Evolutionary conservation across 2,888 invertebrate species (phyloP), one percentile per base, ranked within the genome.

Genomic region (Gibbula magus): DNA sequence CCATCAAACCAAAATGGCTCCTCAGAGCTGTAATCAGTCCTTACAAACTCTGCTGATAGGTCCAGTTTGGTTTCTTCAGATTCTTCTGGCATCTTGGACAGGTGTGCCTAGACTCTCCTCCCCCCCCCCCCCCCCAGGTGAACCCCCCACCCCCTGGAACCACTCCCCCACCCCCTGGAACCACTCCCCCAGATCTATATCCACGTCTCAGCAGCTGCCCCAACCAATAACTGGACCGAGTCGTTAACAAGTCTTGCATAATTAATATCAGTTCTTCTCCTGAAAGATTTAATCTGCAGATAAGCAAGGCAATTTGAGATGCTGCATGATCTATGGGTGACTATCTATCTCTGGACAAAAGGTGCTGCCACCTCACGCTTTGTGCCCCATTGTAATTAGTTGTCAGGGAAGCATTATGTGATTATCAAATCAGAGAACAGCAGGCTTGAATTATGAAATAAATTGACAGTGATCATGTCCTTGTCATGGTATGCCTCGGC

Each of bases 271-370:
- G 20, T 70, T 70, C 70, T 35, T 20, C 35, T 35, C 10, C 39
- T 35, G 35, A 20, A 35, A 70, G 70, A 70, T 70, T 70, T 70
- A 70, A 70, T 70, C 70, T 67, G 29, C 10, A 35, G 70, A 70
- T 70, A 70, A 39, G 35, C 45, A 45, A 45, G 45, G 45, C 45
- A 45, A 45, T 45, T 45, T 45, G 13, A 45, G 45, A 45, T 45
- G 45, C 45, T 45, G 45, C 45, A 45, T 45, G 45, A 13, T 45
- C 45, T 45, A 45, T 1, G 5, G 13, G 45, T 13, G 45, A 45
- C 10, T 45, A 45, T 45, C 45, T 45, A 45, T 45, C 45, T 45
- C 45, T 45, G 45, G 45, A 45, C 45, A 1, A 13, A 13, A 45
- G 45, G 45, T 45, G 45, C 45, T 13, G 45, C 45, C 13, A 45